A percentile compares a stretch with the other conserved stretches of the same genome.
Conservation (phyloP, 2,888 invertebrate species). For the Antheraea assamensis region DNA sequence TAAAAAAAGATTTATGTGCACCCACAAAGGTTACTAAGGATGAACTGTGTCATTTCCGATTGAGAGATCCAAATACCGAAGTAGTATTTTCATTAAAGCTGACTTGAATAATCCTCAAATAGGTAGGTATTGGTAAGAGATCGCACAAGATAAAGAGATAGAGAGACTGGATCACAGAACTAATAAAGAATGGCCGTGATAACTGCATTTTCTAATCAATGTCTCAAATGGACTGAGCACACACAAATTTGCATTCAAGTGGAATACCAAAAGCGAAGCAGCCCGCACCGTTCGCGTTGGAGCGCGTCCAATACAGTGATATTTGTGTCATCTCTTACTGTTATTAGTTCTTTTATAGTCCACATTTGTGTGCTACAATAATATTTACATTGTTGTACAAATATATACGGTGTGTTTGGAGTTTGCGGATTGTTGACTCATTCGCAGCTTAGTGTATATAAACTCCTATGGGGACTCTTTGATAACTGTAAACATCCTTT, state of each 20-base stretch:
- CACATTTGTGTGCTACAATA: slow-evolving; percentile 19
- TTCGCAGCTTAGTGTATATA: not conserved
- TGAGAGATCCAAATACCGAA: not conserved
- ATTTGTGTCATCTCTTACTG: slow-evolving; percentile 42
- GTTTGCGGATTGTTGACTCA: not conserved
- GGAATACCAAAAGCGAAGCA: slow-evolving; percentile 4
- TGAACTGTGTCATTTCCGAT: not conserved
- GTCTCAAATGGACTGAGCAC: not conserved
- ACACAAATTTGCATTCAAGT: slow-evolving; percentile 1
- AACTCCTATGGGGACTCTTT: no score
- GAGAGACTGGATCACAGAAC: not conserved
- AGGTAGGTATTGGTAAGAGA: not conserved
- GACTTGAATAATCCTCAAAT: not conserved
- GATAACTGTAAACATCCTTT: no score
- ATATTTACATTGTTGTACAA: slow-evolving; percentile 16
- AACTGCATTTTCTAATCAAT: not conserved
- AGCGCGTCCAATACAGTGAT: slow-evolving; percentile 38
- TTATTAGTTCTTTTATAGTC: slow-evolving; percentile 39
- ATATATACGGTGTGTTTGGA: not conserved
- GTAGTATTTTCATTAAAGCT: not conserved
- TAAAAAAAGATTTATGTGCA: not conserved
- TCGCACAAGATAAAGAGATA: not conserved
- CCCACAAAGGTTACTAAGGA: not conserved
- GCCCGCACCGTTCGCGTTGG: slow-evolving; percentile 32
- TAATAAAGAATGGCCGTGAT: not conserved